Evolutionary conservation across 1,140 invertebrate species (phyloP).

Genomic region (Aricia agestis): DNA sequence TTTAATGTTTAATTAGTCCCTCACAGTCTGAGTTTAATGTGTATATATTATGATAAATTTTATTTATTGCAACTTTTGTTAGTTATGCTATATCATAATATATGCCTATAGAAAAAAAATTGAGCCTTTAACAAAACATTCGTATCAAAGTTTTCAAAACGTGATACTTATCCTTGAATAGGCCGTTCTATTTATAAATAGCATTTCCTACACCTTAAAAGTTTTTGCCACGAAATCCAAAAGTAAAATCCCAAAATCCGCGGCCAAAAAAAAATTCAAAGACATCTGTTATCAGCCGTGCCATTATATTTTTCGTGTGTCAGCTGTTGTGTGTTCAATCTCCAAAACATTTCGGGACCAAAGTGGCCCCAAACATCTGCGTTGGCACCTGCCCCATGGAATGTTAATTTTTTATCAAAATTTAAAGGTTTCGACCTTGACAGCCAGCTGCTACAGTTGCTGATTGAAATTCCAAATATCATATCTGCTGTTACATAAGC

Average conservation of each 20-base stretch:
- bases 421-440: conserved; percentile 27
- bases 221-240: background rate
- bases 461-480: background rate
- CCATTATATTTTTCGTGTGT: conserved; percentile 55
- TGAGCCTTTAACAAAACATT: too few relatives aligned
- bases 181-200: too few relatives aligned
- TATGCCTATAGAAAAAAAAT: too few relatives aligned
- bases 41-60: too few relatives aligned
- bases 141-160: too few relatives aligned
- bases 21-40: too few relatives aligned
- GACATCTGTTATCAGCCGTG: conserved; percentile 49
- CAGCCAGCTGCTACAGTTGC: conserved; percentile 30
- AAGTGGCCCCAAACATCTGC: conserved; percentile 46
- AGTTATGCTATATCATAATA: too few relatives aligned
- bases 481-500: conserved; percentile 6
- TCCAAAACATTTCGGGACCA: conserved; percentile 46
- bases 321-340: conserved; percentile 57
- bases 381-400: conserved; percentile 50
- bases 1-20: too few relatives aligned
- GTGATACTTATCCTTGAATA: too few relatives aligned
- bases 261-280: conserved; percentile 10
- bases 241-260: background rate
- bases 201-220: background rate
- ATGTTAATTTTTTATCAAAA: conserved; percentile 42
- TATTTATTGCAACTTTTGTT: too few relatives aligned